phyloP scores from a whole-genome alignment of 53 echinoderm and acorn worm species.

The Echinometra lucunter region DNA sequence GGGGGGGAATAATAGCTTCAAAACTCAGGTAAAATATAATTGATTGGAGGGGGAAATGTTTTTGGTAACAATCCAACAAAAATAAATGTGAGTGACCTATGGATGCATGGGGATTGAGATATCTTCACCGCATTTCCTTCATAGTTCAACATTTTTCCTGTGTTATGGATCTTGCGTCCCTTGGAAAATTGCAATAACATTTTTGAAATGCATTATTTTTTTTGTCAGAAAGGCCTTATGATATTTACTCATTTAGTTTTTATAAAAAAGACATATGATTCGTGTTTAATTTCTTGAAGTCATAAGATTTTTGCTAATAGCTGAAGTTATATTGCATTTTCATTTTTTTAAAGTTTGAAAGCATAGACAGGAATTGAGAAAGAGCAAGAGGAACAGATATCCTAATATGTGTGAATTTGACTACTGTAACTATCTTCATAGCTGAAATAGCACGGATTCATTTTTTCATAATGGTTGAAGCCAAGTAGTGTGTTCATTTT shows the following conservation, averaged over 20 bases:
- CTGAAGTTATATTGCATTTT: no score
- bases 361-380: no score
- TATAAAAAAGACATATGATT: not conserved
- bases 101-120: slow-evolving; percentile 46
- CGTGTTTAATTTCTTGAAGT: not conserved
- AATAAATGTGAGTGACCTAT: slow-evolving; percentile 51
- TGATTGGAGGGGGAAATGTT: slow-evolving; percentile 1
- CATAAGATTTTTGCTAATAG: not conserved
- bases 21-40: slow-evolving; percentile 12
- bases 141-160: slow-evolving; percentile 46
- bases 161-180: not conserved
- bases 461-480: no score
- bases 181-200: slow-evolving; percentile 1
- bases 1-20: not conserved
- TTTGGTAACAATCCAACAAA: slow-evolving; percentile 59
- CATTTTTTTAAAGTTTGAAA: no score
- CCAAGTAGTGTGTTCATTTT: not conserved
- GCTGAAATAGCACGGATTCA: no score
- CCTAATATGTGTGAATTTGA: no score
- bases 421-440: no score
- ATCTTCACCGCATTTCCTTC: slow-evolving; percentile 24
- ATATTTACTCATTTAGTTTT: not conserved
- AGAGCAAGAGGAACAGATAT: no score
- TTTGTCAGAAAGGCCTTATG: not conserved
- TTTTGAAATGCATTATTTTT: not conserved